Conservation (phyloP, 1,140 invertebrate genomes). For the Sycophaga agraensis region DNA sequence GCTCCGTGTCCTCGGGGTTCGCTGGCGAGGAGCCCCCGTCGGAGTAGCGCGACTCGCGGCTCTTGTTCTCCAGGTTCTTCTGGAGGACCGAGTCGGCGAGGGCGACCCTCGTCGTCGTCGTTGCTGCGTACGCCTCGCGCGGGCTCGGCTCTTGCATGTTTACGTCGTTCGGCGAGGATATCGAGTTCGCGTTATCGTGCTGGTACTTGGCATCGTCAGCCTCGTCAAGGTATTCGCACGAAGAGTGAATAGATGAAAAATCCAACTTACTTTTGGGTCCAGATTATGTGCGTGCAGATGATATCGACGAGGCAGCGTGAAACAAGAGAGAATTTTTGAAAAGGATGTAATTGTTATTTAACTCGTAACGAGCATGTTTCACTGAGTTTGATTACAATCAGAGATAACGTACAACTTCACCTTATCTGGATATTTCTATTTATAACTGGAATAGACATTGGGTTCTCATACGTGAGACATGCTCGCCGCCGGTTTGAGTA, state of each 20-base stretch:
- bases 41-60: constrained; percentile 19
- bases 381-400: not conserved
- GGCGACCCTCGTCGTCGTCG: not conserved
- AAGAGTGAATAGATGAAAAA: constrained; percentile 38
- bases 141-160: constrained; percentile 49
- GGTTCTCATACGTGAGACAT: too few species aligned
- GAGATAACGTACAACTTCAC: too few species aligned
- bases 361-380: not conserved
- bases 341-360: constrained; percentile 3
- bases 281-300: not conserved
- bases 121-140: constrained; percentile 40
- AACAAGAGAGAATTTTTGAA: constrained; percentile 36
- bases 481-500: too few species aligned
- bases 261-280: constrained; percentile 53
- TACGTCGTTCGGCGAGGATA: constrained; percentile 61
- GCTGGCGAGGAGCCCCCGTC: constrained; percentile 9
- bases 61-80: constrained; percentile 47
- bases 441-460: too few species aligned
- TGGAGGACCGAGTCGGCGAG: constrained; percentile 52
- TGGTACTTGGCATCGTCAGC: constrained; percentile 44
- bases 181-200: constrained; percentile 49
- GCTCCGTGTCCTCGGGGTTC: constrained; percentile 38
- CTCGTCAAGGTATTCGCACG: constrained; percentile 18
- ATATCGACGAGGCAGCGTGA: constrained; percentile 42
- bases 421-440: too few species aligned